phyloP scores from a whole-genome alignment of 2,888 invertebrate species.

The Ceriagrion tenellum region DNA sequence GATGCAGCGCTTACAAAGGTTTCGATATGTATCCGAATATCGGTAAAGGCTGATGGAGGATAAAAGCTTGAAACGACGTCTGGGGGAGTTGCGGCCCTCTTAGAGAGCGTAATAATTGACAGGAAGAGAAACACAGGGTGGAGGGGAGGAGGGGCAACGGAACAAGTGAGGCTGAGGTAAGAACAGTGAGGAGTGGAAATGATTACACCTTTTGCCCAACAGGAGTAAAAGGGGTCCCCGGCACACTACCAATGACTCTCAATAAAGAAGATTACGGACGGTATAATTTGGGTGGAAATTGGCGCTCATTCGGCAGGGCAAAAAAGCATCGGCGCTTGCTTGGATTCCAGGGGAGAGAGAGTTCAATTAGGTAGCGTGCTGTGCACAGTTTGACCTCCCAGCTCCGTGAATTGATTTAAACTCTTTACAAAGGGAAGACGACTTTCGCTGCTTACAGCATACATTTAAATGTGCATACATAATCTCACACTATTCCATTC shows the following conservation, averaged over 20 bases:
- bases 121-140: not conserved
- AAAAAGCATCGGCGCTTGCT: not conserved
- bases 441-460: no score
- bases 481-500: no score
- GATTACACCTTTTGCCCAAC: not conserved
- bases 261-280: not conserved
- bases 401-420: not conserved
- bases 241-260: conserved; percentile 6
- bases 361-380: not conserved
- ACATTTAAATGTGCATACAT: no score
- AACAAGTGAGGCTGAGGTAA: not conserved
- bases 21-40: not conserved
- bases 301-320: not conserved
- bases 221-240: not conserved
- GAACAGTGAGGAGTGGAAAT: not conserved
- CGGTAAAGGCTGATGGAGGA: not conserved
- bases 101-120: not conserved
- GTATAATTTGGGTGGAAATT: not conserved
- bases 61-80: not conserved
- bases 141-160: not conserved
- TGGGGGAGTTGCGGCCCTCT: no score
- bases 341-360: no score
- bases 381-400: not conserved
- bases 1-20: not conserved
- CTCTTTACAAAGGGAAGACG: no score